phyloP scores from a whole-genome alignment of 2,888 invertebrate genomes.

The Drosophila stalkeri region DNA sequence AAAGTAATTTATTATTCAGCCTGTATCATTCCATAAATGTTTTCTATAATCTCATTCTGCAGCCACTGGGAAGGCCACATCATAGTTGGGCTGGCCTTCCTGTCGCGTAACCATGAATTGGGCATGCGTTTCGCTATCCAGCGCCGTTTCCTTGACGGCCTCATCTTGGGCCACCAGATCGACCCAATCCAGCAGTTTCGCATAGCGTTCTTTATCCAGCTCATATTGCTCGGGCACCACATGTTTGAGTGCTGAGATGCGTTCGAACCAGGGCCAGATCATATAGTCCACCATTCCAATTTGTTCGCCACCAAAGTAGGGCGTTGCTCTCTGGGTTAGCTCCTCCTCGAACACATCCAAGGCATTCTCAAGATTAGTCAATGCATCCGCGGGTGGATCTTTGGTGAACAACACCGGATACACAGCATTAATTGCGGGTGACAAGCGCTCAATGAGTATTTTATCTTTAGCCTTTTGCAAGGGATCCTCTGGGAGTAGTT shows the following conservation, averaged over 20 bases:
- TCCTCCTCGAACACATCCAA: slow-evolving; percentile 89
- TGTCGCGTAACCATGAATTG: slow-evolving; percentile 89
- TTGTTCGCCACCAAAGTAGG: slow-evolving; percentile 89
- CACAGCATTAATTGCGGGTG: slow-evolving; percentile 74
- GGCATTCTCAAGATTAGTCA: slow-evolving; percentile 84
- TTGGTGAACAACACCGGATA: slow-evolving; percentile 79
- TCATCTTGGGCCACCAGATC: slow-evolving; percentile 89
- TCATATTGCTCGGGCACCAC: slow-evolving; percentile 87
- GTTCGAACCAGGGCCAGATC: slow-evolving; percentile 94
- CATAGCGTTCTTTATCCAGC: slow-evolving; percentile 54
- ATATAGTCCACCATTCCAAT: slow-evolving; percentile 93
- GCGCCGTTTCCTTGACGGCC: slow-evolving; percentile 89
- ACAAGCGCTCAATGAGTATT: slow-evolving; percentile 84
- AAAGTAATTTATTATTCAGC: slow-evolving; percentile 19
- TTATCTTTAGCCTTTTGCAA: slow-evolving; percentile 84
- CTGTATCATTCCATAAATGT: slow-evolving; percentile 4
- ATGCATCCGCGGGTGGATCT: slow-evolving; percentile 56
- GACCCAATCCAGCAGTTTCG: slow-evolving; percentile 74
- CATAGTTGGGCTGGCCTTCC: slow-evolving; percentile 88
- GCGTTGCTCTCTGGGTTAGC: slow-evolving; percentile 87
- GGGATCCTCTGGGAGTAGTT: slow-evolving; percentile 87
- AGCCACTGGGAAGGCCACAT: slow-evolving; percentile 52
- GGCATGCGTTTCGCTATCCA: slow-evolving; percentile 90
- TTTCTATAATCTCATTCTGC: slow-evolving; percentile 1
- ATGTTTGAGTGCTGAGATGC: slow-evolving; percentile 86